Conservation (phyloP, 2,113 vertebrate species). For the Lipotes vexillifer region DNA sequence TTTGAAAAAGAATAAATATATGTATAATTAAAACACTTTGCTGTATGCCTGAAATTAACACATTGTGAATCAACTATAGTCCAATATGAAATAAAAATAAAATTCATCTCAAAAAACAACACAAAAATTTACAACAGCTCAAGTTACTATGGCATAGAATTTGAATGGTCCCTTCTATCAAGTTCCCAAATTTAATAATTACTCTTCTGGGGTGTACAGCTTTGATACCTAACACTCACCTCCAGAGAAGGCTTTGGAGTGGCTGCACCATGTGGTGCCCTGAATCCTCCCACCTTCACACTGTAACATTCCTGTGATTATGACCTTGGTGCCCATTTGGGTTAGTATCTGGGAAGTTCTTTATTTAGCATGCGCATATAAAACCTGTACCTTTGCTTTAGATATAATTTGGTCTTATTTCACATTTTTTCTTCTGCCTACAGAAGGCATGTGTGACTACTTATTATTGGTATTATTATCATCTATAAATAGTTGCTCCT, state of each 20-base stretch:
- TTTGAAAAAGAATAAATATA: too few relatives aligned
- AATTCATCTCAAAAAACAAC: too few relatives aligned
- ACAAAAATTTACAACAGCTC: not conserved
- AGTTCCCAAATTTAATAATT: not conserved
- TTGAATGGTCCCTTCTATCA: not conserved
- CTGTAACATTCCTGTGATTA: not conserved
- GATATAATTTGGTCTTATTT: not conserved
- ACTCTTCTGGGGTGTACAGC: not conserved
- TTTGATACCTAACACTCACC: not conserved
- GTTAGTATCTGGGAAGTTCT: not conserved
- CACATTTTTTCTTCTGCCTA: not conserved
- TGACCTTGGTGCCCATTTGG: not conserved
- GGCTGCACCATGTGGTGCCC: rapidly evolving
- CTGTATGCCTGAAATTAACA: too few relatives aligned
- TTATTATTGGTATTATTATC: not conserved
- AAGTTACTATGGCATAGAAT: not conserved
- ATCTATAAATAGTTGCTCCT: not conserved
- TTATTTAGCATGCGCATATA: not conserved
- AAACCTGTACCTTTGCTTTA: not conserved
- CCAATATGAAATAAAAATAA: too few relatives aligned
- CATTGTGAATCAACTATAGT: too few relatives aligned
- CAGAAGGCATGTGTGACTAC: not conserved
- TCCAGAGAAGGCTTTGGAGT: not conserved
- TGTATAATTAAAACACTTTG: too few relatives aligned
- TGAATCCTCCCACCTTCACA: not conserved